Conservation (phyloP, 1,140 invertebrate genomes). For the Zaprionus capensis region DNA sequence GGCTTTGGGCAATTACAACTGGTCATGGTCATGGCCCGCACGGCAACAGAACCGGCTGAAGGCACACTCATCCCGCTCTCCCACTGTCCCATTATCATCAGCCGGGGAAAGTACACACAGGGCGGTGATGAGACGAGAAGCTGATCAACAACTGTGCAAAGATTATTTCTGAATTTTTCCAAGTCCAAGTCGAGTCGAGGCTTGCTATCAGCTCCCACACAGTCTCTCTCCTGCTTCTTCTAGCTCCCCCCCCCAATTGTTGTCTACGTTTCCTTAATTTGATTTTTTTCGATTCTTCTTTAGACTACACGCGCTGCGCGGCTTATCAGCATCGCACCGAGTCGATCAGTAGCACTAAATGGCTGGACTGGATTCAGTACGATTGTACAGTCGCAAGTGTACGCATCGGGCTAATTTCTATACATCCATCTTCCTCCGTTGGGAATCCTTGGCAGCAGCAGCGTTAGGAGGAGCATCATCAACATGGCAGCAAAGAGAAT, state of each 20-base stretch:
- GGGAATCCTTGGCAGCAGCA: conserved; percentile 9
- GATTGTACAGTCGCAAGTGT: conserved; percentile 59
- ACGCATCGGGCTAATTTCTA: conserved; percentile 23
- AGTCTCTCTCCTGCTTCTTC: not conserved
- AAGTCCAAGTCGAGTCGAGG: not conserved
- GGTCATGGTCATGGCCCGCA: conserved; percentile 1
- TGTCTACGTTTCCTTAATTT: not conserved
- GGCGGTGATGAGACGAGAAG: not conserved
- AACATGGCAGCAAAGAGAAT: conserved; percentile 75
- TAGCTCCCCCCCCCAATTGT: no score
- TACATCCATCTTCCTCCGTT: conserved; percentile 7
- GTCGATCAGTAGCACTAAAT: conserved; percentile 40
- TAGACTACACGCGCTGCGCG: not conserved
- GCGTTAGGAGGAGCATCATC: not conserved
- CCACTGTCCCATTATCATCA: not conserved
- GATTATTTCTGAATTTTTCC: not conserved
- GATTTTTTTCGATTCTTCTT: not conserved
- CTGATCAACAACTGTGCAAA: not conserved
- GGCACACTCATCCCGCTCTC: not conserved
- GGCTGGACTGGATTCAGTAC: conserved; percentile 45
- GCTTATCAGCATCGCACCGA: conserved; percentile 39
- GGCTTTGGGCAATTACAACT: conserved; percentile 1
- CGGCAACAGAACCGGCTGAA: not conserved
- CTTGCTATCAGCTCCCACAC: not conserved
- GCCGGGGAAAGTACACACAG: not conserved